Conservation (phyloP, 2,888 invertebrate genomes). For the Perdita meconis region DNA sequence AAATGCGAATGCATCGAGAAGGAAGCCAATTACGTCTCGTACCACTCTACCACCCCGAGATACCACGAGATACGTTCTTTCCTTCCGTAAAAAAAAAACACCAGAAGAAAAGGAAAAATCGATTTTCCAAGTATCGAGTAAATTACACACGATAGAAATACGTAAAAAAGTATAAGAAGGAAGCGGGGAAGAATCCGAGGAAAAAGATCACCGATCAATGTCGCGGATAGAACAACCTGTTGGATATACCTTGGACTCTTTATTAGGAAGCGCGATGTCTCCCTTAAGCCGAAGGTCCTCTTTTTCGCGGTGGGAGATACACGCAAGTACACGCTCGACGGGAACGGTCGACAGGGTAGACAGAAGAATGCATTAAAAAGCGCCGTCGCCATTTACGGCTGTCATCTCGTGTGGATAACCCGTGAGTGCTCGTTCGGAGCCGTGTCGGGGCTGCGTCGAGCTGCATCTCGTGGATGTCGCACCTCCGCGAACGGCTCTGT, state of each 20-base stretch:
- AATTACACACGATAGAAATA: background rate
- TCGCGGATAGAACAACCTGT: slow-evolving; percentile 56
- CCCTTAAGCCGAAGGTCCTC: slow-evolving; percentile 47
- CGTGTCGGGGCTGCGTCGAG: slow-evolving; percentile 24
- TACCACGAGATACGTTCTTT: too few relatives aligned
- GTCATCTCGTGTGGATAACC: slow-evolving; percentile 73
- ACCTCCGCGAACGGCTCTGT: slow-evolving; percentile 24
- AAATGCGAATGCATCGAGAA: too few relatives aligned
- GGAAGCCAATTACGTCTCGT: too few relatives aligned
- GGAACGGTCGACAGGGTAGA: slow-evolving; percentile 34
- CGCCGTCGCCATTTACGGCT: slow-evolving; percentile 70
- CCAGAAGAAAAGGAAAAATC: too few relatives aligned
- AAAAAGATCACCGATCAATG: slow-evolving; percentile 8
- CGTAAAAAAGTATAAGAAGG: background rate
- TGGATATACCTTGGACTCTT: slow-evolving; percentile 46
- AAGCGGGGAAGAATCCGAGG: background rate
- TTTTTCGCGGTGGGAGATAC: slow-evolving; percentile 38
- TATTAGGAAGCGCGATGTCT: slow-evolving; percentile 58
- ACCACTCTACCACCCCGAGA: too few relatives aligned
- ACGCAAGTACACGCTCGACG: slow-evolving; percentile 10
- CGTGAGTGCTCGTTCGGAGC: slow-evolving; percentile 62
- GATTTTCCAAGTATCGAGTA: background rate
- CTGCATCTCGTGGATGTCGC: slow-evolving; percentile 3
- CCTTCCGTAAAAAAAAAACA: too few relatives aligned
- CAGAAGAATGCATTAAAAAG: slow-evolving; percentile 68